These are phyloP conservation scores for Drosophila melanosoma DNA, from an alignment of 2,888 invertebrate species.

Conservation along the genomic window DNA sequence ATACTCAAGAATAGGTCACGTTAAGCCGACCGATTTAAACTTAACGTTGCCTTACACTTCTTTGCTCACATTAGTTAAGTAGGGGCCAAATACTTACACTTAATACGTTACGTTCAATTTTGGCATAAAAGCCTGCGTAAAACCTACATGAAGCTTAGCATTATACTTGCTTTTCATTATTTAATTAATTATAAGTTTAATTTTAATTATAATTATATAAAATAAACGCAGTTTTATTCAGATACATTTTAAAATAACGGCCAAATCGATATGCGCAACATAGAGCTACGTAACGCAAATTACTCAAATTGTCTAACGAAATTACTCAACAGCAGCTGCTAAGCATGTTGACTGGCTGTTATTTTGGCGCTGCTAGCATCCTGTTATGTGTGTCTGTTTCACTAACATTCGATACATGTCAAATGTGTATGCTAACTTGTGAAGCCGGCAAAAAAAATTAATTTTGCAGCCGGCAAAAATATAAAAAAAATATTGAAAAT, in stretches of 20 bases:
- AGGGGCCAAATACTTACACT: too few species aligned
- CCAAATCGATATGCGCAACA: neutral
- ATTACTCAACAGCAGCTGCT: neutral
- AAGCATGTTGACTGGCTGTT: conserved; percentile 1
- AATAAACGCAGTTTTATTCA: neutral
- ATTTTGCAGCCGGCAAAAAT: conserved; percentile 19
- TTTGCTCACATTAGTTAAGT: neutral
- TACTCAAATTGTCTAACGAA: neutral
- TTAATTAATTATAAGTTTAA: neutral
- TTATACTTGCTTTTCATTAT: neutral
- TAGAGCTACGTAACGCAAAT: neutral
- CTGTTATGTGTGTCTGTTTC: conserved; percentile 29
- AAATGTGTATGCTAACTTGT: conserved; percentile 34
- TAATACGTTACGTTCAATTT: neutral
- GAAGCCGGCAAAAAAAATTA: conserved; percentile 39
- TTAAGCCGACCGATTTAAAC: neutral
- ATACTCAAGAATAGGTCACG: neutral
- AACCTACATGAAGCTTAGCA: neutral
- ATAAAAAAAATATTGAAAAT: neutral
- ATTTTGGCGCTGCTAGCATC: conserved; percentile 1
- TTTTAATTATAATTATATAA: neutral
- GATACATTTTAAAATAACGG: neutral
- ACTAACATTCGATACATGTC: conserved; percentile 23
- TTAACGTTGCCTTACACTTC: neutral
- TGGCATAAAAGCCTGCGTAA: neutral